Evolutionary conservation across 2,113 vertebrate genomes (phyloP).

Genomic region (Acrocephalus kingi): DNA sequence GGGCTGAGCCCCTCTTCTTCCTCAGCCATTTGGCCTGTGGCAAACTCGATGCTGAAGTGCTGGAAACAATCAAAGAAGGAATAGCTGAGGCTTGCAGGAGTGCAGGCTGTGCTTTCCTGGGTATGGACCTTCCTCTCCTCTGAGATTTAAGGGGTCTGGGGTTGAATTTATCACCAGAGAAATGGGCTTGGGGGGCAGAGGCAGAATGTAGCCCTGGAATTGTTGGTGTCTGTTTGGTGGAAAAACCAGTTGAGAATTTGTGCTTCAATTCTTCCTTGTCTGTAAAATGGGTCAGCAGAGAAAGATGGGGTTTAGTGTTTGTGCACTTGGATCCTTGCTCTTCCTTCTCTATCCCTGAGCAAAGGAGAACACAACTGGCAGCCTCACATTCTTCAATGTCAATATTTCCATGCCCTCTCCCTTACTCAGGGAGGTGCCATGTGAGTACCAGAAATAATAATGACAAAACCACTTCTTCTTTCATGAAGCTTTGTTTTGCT

Average conservation of each 20-base stretch:
- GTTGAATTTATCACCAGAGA: not conserved
- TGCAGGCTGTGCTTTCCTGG: conserved; percentile 83
- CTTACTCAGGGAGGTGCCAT: not conserved
- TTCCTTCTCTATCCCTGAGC: not conserved
- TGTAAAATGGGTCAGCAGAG: not conserved
- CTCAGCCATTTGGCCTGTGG: conserved; percentile 82
- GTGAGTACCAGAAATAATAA: not conserved
- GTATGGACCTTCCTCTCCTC: conserved; percentile 56
- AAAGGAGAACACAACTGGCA: not conserved
- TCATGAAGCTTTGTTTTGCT: not conserved
- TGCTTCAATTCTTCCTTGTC: not conserved
- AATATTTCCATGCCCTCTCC: not conserved
- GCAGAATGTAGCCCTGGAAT: not conserved
- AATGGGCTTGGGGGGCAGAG: not conserved
- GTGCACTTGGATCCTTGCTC: not conserved
- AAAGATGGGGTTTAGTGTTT: not conserved
- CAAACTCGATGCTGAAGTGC: conserved; percentile 74
- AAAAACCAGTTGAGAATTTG: not conserved
- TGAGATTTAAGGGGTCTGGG: not conserved
- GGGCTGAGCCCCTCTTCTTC: conserved; percentile 91
- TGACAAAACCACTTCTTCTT: not conserved
- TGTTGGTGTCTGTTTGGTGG: not conserved
- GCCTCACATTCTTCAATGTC: not conserved
- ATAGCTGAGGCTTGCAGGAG: conserved; percentile 79
- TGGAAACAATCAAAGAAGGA: conserved; percentile 76